These are phyloP conservation scores for Anthopleura xanthogrammica DNA, from an alignment of 92 coral and sea anemone species.

Conservation along the genomic window DNA sequence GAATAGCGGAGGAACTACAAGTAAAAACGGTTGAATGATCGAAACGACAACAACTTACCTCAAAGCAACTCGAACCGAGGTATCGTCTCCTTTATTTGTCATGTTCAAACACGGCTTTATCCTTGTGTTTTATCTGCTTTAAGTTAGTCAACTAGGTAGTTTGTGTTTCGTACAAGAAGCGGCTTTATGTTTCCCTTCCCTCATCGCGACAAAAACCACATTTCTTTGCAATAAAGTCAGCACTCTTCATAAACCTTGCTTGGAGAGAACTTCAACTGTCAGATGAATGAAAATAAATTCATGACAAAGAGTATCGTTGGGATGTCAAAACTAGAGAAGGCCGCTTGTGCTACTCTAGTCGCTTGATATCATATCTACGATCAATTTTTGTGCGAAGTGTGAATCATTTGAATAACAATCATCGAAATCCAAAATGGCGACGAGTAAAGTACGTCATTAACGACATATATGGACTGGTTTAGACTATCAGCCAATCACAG, in stretches of 20 bases:
- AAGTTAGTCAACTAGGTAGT: constrained; percentile 30
- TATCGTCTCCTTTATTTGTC: constrained; percentile 63
- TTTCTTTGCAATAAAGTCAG: neutral
- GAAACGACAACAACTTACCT: constrained; percentile 62
- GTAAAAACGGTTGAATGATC: constrained; percentile 44
- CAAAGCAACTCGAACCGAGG: constrained; percentile 94
- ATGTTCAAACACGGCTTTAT: constrained; percentile 23
- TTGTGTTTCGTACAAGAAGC: neutral
- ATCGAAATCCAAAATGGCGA: constrained; percentile 91
- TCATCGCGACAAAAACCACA: constrained; percentile 24
- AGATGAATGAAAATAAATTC: neutral
- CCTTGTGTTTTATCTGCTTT: constrained; percentile 7
- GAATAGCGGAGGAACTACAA: neutral
- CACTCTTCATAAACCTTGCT: neutral
- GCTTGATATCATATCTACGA: constrained; percentile 26
- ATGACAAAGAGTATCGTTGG: constrained; percentile 8
- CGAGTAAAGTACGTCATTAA: constrained; percentile 51
- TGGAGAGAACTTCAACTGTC: neutral
- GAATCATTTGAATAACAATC: constrained; percentile 48
- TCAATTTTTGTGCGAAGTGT: constrained; percentile 43
- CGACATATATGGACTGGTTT: constrained; percentile 20
- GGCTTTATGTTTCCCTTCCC: neutral
- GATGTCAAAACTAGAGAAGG: constrained; percentile 1
- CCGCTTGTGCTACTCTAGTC: neutral
- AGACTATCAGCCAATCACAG: constrained; percentile 56